Evolutionary conservation across 1,140 invertebrate species (phyloP).

Genomic region (Phortica variegata): DNA sequence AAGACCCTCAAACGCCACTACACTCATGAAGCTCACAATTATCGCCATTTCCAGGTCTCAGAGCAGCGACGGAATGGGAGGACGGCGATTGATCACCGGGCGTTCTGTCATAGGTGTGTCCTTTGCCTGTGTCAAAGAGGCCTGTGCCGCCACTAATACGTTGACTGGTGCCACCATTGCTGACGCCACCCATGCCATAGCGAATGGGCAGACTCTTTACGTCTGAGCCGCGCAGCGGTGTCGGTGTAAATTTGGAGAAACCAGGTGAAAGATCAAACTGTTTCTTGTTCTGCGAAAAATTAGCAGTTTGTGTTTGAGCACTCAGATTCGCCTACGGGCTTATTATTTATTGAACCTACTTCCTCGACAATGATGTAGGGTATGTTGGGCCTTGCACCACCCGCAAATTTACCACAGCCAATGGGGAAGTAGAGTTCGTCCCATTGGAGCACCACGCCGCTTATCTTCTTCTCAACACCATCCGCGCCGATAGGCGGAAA

Average conservation of each 20-base stretch:
- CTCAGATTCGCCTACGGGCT: not conserved
- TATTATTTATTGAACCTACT: conserved; percentile 29
- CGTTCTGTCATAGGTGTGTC: conserved; percentile 35
- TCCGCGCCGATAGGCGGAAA: conserved; percentile 58
- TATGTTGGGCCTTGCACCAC: conserved; percentile 44
- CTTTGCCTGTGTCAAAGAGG: conserved; percentile 48
- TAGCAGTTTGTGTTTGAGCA: conserved; percentile 2
- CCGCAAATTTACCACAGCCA: conserved; percentile 60
- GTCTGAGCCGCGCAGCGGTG: conserved; percentile 34
- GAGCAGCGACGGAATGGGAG: conserved; percentile 37
- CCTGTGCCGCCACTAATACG: conserved; percentile 24
- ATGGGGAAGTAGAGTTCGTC: conserved; percentile 64
- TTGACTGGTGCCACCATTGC: not conserved
- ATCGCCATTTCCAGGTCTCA: conserved; percentile 30
- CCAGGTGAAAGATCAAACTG: conserved; percentile 18
- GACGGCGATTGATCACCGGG: conserved; percentile 43
- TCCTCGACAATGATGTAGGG: conserved; percentile 37
- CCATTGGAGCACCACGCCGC: conserved; percentile 64
- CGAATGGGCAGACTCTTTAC: conserved; percentile 42
- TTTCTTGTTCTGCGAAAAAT: conserved; percentile 34
- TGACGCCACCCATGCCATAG: conserved; percentile 10
- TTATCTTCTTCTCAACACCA: conserved; percentile 54
- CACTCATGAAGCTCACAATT: conserved; percentile 39
- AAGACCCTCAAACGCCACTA: too few species aligned
- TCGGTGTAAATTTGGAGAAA: conserved; percentile 17